phyloP scores from a whole-genome alignment of 2,888 invertebrate species.

The Eurois occulta region DNA sequence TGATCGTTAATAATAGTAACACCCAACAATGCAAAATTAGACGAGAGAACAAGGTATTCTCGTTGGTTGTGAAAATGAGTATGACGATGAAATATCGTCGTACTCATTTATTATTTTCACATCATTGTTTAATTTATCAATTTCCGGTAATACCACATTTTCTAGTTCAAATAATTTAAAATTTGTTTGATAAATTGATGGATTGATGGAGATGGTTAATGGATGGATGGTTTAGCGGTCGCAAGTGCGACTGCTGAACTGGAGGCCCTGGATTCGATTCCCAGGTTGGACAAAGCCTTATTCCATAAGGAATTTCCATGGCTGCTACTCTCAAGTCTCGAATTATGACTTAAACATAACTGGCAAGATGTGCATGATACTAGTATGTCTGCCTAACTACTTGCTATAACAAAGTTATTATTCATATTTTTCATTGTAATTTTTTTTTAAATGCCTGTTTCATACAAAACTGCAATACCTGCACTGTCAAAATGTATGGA shows the following conservation, averaged over 20 bases:
- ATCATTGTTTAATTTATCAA: background rate
- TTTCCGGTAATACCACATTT: background rate
- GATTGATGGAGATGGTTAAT: too few species aligned
- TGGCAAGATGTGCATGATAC: background rate
- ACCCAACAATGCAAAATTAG: background rate
- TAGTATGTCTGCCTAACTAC: background rate
- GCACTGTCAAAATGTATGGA: background rate
- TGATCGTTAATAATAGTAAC: background rate
- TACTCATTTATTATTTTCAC: background rate
- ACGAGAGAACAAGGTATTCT: constrained; percentile 3
- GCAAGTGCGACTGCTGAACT: background rate
- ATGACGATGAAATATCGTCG: too few species aligned
- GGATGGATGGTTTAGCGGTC: background rate
- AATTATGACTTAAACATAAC: background rate
- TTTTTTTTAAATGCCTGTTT: background rate
- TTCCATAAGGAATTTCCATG: background rate
- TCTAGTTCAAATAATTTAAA: background rate
- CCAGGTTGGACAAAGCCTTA: background rate
- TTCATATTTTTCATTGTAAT: background rate
- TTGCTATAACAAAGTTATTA: too few species aligned
- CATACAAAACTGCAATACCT: background rate
- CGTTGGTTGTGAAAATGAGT: too few species aligned
- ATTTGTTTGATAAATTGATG: background rate
- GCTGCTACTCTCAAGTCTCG: background rate
- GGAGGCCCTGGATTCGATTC: background rate